Evolutionary conservation across 2,113 vertebrate genomes (phyloP), one percentile per base, ranked within the genome.

Genomic region (Pantherophis guttatus): DNA sequence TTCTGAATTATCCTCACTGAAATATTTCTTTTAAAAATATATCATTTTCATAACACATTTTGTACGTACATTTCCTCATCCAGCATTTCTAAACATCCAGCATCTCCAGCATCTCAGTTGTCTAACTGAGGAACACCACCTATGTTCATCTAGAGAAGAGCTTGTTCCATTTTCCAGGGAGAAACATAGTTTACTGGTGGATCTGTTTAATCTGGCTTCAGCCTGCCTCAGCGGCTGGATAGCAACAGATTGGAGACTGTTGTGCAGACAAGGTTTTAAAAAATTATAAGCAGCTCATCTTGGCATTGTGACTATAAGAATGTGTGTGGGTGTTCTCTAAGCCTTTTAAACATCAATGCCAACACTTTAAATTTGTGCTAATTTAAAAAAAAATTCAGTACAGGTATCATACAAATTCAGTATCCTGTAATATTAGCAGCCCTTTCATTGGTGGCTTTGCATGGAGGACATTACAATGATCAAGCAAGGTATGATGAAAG

Each of bases 21-120:
- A 96, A 86, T 89, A 88, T 88, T 70, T 92, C 48, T 9, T 52
- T 91, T 24, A 13, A 90, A 62, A 70, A 70, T n/a, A 70, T 33
- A 70, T 75, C 33, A 81, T 8, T 39, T 33, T 81, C 33, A 8
- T 39, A 19, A 39, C 15, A 39, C 70, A 19, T 58, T 58, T 44
- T 96, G 97, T 94, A n/a, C 29, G 55, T 26, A 54, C 55, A 2
- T 54, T 44, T 94, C 94, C 91, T 54, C n/a, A 62, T 9, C 26
- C 57, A 55, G 58, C 1, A 21, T n/a, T 55, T 94, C 17, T 65
- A 93, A 92, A 91, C 53, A 91, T 5, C 4, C 24, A 94, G 81
- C 88, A 92, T 94, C 89, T 89, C 70, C 0, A 59, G 92, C 75
- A 11, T 6, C 54, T 52, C 58, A 58, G 50, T 81, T 7, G 19